These are phyloP conservation scores for Muraenolepis orangiensis DNA, from an alignment of 2,797 vertebrate species.

Conservation along the genomic window DNA sequence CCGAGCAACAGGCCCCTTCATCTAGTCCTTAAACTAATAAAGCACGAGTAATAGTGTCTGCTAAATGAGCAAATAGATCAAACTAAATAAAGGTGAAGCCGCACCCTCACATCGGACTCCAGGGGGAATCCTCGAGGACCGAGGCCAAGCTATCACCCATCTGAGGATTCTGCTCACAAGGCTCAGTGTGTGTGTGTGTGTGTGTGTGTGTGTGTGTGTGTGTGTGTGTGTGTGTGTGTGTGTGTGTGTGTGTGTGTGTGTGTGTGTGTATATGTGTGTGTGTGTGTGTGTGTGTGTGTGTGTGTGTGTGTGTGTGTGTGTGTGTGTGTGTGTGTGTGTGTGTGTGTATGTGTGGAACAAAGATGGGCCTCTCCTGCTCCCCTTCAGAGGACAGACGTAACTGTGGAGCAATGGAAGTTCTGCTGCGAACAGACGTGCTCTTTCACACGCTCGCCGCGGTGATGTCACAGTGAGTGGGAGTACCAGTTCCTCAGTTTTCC, in stretches of 20 bases:
- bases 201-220: too few relatives aligned
- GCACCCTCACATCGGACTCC: not conserved
- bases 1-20: not conserved
- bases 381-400: not conserved
- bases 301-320: too few relatives aligned
- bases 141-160: not conserved
- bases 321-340: not conserved
- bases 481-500: slow-evolving; percentile 39
- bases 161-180: not conserved
- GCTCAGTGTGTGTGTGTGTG: not conserved
- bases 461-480: not conserved
- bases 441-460: not conserved
- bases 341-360: not conserved
- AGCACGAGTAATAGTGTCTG: not conserved
- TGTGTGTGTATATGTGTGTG: not conserved
- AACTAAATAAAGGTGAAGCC: not conserved
- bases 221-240: not conserved
- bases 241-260: not conserved
- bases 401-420: not conserved
- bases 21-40: not conserved
- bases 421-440: not conserved
- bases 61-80: not conserved
- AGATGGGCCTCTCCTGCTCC: not conserved
- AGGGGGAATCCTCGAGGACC: not conserved
- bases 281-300: not conserved